phyloP scores from a whole-genome alignment of 35 echinoderm and acorn worm species.

The Apostichopus californicus region DNA sequence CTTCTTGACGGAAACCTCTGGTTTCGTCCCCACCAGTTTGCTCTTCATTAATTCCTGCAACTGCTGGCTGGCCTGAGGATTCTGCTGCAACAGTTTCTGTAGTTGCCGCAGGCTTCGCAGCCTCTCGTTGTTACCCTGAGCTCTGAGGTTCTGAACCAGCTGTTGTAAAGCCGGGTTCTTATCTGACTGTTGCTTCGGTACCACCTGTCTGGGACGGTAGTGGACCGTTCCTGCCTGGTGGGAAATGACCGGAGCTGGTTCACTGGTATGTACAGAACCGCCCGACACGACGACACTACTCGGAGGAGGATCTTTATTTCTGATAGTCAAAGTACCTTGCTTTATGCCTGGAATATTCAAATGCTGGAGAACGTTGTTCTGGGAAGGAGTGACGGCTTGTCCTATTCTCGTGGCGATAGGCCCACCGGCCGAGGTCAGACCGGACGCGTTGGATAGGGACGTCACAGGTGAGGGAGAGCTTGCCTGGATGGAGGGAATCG shows the following conservation, averaged over 20 bases:
- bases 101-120: conserved; percentile 30
- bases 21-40: neutral
- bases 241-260: conserved; percentile 37
- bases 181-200: neutral
- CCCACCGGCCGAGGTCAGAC: neutral
- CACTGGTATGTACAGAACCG: neutral
- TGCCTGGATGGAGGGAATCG: conserved; percentile 51
- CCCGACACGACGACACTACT: neutral
- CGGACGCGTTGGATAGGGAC: neutral
- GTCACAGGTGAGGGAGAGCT: conserved; percentile 19
- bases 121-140: conserved; percentile 29
- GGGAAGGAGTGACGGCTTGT: neutral
- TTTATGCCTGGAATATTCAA: neutral
- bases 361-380: neutral
- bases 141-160: conserved; percentile 5
- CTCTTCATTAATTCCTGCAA: conserved; percentile 46
- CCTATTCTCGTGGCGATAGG: neutral
- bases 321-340: neutral
- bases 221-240: conserved; percentile 46
- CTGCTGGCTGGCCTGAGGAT: conserved; percentile 58
- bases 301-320: neutral
- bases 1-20: conserved; percentile 14
- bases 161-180: conserved; percentile 32
- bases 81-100: conserved; percentile 45
- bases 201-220: conserved; percentile 1